phyloP scores from a whole-genome alignment of 2,888 invertebrate species.

The Melanostoma scalare region DNA sequence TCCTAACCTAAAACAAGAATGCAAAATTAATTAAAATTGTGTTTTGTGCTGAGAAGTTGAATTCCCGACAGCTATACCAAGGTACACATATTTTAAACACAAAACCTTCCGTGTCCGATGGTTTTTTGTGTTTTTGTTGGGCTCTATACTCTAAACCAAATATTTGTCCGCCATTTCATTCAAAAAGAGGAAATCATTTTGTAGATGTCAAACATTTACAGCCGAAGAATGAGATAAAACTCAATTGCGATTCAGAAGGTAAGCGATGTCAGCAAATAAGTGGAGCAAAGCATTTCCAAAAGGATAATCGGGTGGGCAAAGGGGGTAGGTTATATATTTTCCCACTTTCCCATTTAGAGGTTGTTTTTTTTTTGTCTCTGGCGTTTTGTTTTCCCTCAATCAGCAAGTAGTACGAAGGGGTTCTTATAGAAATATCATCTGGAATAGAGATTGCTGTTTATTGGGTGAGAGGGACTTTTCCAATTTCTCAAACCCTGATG shows the following conservation, averaged over 20 bases:
- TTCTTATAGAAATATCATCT: conserved; percentile 39
- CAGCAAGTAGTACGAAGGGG: background rate
- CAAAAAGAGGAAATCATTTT: conserved; percentile 31
- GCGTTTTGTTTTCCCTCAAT: conserved; percentile 28
- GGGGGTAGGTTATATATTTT: conserved; percentile 20
- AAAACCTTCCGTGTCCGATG: conserved; percentile 32
- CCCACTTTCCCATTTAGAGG: conserved; percentile 22
- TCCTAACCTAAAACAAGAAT: conserved; percentile 33
- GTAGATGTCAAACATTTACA: conserved; percentile 38
- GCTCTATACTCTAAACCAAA: conserved; percentile 41
- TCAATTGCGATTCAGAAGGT: conserved; percentile 36
- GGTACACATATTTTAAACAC: background rate
- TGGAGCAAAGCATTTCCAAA: conserved; percentile 31
- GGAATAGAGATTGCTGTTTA: conserved; percentile 32
- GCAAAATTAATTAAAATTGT: conserved; percentile 68
- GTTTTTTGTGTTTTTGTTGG: conserved; percentile 29
- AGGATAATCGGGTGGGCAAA: conserved; percentile 44
- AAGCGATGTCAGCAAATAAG: conserved; percentile 31
- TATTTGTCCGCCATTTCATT: conserved; percentile 43
- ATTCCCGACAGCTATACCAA: conserved; percentile 2
- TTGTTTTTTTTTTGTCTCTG: conserved; percentile 11
- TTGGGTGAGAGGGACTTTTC: conserved; percentile 39
- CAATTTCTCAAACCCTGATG: conserved; percentile 53
- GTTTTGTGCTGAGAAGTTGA: conserved; percentile 42
- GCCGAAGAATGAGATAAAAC: conserved; percentile 20